These are phyloP conservation scores for Uropetala carovei DNA, from an alignment of 2,888 invertebrate species.

Conservation along the genomic window DNA sequence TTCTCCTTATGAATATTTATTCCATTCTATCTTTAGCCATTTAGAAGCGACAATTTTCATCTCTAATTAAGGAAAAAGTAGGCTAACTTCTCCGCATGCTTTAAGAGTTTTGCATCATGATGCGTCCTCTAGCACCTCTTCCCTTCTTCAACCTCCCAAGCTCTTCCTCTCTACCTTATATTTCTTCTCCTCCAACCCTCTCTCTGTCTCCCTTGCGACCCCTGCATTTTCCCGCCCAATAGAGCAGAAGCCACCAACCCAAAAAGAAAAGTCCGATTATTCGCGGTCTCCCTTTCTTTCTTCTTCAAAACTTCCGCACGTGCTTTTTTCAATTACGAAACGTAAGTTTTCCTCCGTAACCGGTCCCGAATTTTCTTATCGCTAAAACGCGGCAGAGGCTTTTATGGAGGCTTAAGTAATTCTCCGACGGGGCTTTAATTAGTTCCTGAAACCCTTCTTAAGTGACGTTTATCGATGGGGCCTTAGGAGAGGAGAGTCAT, in stretches of 20 bases:
- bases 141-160: not conserved
- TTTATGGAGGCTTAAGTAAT: not conserved
- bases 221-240: not conserved
- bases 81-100: constrained; percentile 37
- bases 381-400: not conserved
- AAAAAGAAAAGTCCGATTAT: not conserved
- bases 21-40: constrained; percentile 5
- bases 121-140: not conserved
- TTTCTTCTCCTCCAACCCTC: not conserved
- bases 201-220: not conserved
- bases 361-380: not conserved
- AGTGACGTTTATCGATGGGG: constrained; percentile 55
- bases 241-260: not conserved
- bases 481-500: not conserved
- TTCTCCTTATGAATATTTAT: constrained; percentile 23
- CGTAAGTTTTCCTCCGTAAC: not conserved
- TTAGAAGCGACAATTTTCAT: not conserved
- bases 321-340: not conserved
- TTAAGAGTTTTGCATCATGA: constrained; percentile 7
- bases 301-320: not conserved
- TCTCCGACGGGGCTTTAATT: constrained; percentile 33
- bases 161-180: not conserved
- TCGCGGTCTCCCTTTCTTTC: not conserved
- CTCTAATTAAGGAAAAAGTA: constrained; percentile 32
- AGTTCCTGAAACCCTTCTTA: constrained; percentile 44